phyloP scores from a whole-genome alignment of 2,797 vertebrate species.

The Myripristis jacobus region DNA sequence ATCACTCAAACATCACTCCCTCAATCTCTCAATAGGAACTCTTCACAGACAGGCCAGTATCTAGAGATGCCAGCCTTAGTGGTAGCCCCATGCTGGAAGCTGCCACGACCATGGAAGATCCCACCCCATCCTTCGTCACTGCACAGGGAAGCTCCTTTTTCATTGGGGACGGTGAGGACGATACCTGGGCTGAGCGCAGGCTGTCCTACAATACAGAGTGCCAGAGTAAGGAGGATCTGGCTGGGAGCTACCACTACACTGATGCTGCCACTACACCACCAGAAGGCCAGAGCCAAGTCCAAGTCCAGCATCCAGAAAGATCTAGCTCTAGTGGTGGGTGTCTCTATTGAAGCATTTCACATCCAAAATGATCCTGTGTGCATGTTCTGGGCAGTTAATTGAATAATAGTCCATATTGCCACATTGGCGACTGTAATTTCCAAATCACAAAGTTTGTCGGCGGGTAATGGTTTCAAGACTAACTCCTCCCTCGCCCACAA shows the following conservation, averaged over 20 bases:
- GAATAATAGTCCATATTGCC: slow-evolving; percentile 50
- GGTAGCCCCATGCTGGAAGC: slow-evolving; percentile 51
- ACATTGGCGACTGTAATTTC: slow-evolving; percentile 8
- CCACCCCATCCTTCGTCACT: slow-evolving; percentile 62
- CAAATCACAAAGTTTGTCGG: too few species aligned
- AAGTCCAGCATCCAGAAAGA: slow-evolving; percentile 26
- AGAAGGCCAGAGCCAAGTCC: not conserved
- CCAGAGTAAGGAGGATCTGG: slow-evolving; percentile 71
- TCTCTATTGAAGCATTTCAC: slow-evolving; percentile 16
- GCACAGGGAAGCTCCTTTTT: slow-evolving; percentile 76
- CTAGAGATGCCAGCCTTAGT: slow-evolving; percentile 27
- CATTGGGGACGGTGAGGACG: slow-evolving; percentile 41
- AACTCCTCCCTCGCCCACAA: too few species aligned
- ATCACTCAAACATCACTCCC: too few species aligned
- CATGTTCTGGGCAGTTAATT: slow-evolving; percentile 34
- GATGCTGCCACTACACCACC: slow-evolving; percentile 19
- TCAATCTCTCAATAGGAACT: slow-evolving; percentile 31
- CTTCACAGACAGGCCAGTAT: slow-evolving; percentile 16
- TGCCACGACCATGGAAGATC: slow-evolving; percentile 36
- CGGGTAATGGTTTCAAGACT: too few species aligned
- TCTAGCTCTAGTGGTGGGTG: slow-evolving; percentile 59
- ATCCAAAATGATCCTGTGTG: slow-evolving; percentile 23
- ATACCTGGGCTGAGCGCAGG: slow-evolving; percentile 41
- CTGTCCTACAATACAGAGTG: slow-evolving; percentile 60
- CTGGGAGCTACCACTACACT: slow-evolving; percentile 75